A percentile compares a stretch with the other conserved stretches of the same genome.
phyloP scores from a whole-genome alignment of 1,140 invertebrate genomes.

The Aphelinus atriplicis region DNA sequence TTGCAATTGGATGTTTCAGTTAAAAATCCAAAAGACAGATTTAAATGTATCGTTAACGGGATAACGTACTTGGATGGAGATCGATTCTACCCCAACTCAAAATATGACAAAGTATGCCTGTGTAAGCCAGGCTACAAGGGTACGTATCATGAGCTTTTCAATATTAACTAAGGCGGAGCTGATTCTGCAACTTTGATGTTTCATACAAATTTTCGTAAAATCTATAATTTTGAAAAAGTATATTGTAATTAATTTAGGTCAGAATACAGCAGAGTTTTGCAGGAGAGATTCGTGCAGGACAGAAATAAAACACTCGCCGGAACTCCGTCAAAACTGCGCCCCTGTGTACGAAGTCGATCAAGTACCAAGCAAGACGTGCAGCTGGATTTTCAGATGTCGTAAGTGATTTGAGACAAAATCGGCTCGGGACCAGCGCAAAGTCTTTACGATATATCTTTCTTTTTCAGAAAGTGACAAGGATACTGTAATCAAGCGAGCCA shows the following conservation, averaged over 20 bases:
- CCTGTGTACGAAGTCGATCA: conserved; percentile 48
- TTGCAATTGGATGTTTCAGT: too few species aligned
- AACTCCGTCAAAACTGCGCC: conserved; percentile 45
- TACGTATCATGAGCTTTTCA: background rate
- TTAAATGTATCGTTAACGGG: background rate
- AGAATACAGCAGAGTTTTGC: too few species aligned
- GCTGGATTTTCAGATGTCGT: conserved; percentile 49
- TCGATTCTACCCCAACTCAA: conserved; percentile 36
- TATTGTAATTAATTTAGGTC: too few species aligned
- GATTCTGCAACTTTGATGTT: too few species aligned
- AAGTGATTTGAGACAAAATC: conserved; percentile 38
- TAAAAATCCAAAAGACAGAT: conserved; percentile 5
- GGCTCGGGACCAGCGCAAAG: background rate
- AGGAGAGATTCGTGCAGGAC: conserved; percentile 34
- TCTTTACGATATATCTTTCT: background rate
- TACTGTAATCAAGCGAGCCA: conserved; percentile 18
- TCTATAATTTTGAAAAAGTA: too few species aligned
- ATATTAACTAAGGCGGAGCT: too few species aligned
- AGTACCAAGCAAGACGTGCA: conserved; percentile 43
- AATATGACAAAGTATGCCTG: conserved; percentile 34
- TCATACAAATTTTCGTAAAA: too few species aligned
- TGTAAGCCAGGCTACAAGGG: conserved; percentile 45
- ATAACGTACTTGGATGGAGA: conserved; percentile 42
- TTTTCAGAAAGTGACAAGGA: conserved; percentile 46
- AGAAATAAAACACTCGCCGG: conserved; percentile 28